Conservation (phyloP, 1,140 invertebrate species). For the Sinonovacula constricta region DNA sequence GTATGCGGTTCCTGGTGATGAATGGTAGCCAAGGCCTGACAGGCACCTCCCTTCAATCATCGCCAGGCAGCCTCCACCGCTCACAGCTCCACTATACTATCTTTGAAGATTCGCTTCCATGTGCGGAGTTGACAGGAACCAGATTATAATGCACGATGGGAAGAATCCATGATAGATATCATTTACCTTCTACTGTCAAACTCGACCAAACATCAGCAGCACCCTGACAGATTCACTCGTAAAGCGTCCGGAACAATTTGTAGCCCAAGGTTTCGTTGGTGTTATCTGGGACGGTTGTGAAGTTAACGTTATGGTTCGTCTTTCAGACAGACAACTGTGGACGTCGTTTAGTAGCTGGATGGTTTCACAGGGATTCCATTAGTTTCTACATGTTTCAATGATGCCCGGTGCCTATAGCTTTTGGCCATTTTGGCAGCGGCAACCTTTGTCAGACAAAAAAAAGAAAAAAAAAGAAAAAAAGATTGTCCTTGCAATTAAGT, state of each 20-base stretch:
- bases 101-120: conserved; percentile 28
- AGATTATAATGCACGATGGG: conserved; percentile 52
- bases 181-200: conserved; percentile 45
- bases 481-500: no score
- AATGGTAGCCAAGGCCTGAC: conserved; percentile 51
- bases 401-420: no score
- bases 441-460: no score
- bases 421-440: no score
- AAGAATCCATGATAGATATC: conserved; percentile 51
- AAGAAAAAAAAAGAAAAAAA: no score
- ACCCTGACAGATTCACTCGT: conserved; percentile 49
- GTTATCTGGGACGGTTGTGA: not conserved
- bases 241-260: conserved; percentile 57
- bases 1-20: conserved; percentile 36
- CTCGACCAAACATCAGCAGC: conserved; percentile 34
- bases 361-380: no score
- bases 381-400: no score
- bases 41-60: conserved; percentile 51
- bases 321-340: no score
- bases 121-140: conserved; percentile 43
- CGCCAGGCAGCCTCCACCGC: conserved; percentile 35
- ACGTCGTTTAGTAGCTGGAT: no score
- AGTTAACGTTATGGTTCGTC: no score
- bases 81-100: conserved; percentile 34
- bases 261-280: conserved; percentile 7